Evolutionary conservation across 2,888 invertebrate species (phyloP).

Genomic region (Megalurothrips usitatus): DNA sequence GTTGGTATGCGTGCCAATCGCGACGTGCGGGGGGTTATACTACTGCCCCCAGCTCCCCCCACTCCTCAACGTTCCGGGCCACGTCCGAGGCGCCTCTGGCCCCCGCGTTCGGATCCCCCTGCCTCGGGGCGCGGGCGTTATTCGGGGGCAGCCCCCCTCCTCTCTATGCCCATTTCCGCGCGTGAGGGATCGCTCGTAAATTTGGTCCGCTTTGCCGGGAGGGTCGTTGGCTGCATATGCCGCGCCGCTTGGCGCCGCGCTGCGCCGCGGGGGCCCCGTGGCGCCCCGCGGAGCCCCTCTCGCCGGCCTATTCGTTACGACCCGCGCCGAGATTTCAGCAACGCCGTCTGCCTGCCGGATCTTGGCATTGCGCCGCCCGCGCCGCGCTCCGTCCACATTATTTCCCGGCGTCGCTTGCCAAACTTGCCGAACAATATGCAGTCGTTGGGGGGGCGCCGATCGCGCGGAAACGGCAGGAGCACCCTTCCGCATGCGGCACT

Average conservation of each 20-base stretch:
- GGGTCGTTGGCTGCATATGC: constrained; percentile 19
- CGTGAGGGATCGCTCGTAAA: constrained; percentile 17
- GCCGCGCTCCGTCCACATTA: neutral
- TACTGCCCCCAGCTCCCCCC: neutral
- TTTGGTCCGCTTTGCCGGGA: neutral
- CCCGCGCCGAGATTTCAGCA: neutral
- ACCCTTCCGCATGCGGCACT: too few species aligned
- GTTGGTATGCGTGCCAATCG: constrained; percentile 24
- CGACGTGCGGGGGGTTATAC: neutral
- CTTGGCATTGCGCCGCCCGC: neutral
- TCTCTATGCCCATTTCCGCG: too few species aligned
- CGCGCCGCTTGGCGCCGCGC: neutral
- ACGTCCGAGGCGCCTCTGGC: neutral
- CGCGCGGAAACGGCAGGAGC: too few species aligned
- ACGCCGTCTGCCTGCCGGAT: neutral
- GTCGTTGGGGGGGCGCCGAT: too few species aligned
- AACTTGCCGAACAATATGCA: neutral
- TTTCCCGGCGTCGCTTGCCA: neutral
- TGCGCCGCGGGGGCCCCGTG: too few species aligned
- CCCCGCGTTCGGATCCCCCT: too few species aligned
- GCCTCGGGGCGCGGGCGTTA: too few species aligned
- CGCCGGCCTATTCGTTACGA: too few species aligned
- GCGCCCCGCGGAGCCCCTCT: too few species aligned
- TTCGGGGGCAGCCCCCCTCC: too few species aligned
- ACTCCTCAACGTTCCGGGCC: neutral